phyloP scores from a whole-genome alignment of 2,113 vertebrate species.

The Nansenia antarctica region DNA sequence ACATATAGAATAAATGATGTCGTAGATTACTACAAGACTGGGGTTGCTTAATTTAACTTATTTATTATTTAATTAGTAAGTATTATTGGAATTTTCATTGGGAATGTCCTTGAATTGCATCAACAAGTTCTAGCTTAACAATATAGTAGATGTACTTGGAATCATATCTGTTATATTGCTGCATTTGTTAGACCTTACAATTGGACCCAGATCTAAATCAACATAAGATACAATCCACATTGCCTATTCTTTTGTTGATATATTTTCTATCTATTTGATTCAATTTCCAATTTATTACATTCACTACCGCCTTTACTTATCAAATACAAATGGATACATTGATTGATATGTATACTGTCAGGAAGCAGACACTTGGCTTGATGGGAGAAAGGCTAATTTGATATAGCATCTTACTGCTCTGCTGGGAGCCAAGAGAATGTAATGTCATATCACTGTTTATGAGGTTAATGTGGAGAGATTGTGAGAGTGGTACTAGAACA shows the following conservation, averaged over 20 bases:
- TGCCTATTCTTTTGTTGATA: conserved; percentile 42
- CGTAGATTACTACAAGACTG: too few species aligned
- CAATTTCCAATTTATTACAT: conserved; percentile 61
- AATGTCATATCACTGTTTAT: neutral
- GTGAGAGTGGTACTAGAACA: neutral
- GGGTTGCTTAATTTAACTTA: too few species aligned
- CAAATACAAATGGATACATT: conserved; percentile 62
- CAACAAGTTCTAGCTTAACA: too few species aligned
- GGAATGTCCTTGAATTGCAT: too few species aligned
- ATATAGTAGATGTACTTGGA: too few species aligned
- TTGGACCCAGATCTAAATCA: neutral
- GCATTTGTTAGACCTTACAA: neutral
- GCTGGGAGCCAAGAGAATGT: conserved; percentile 26
- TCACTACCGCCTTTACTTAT: conserved; percentile 63
- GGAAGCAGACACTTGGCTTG: conserved; percentile 46
- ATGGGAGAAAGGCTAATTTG: conserved; percentile 52
- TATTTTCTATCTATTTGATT: conserved; percentile 54
- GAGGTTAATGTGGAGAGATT: too few species aligned
- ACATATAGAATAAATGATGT: too few species aligned
- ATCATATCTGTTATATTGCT: neutral
- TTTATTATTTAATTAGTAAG: too few species aligned
- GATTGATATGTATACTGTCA: conserved; percentile 64
- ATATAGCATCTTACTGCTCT: conserved; percentile 39
- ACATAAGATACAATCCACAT: neutral
- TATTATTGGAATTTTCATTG: too few species aligned